Base-by-base conservation (phyloP, 2,888 invertebrate genomes). In the Cheilosia scutellata region DNA sequence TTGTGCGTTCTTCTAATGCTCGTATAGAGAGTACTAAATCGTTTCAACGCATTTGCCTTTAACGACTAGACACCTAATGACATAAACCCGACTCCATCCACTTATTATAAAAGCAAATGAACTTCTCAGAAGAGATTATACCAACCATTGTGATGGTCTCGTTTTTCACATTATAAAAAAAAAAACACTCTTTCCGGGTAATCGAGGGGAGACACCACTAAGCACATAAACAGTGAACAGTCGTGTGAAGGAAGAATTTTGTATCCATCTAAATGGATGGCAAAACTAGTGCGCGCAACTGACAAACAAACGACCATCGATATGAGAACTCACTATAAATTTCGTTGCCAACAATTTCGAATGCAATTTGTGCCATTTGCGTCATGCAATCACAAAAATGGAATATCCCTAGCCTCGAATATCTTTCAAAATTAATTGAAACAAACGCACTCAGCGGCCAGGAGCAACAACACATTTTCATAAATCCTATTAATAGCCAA, bases 401-500 rank as follows among this genome's bases (percentile, higher is more conserved):
- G 57, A 75, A 62, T 72, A 62, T 40, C 72, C 44, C 37, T 27
- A 44, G 49, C 49, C 31, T 62, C 42, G 20, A 29, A 62, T 62
- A 29, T 44, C 16, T 62, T 62, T 62, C 13, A 55, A 20, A 31
- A 42, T 13, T 11, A 53, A 55, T 55, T 68, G 68, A 53, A 53
- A 42, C 49, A 11, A 40, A 20, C 58, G 42, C 63, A 31, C 20
- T 6, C 68, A 55, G 5, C n/a, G 9, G 2, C 1, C 20, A 5
- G n/a, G 5, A 49, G 47, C 6, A 51, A 60, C 60, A 65, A 53
- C 40, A 20, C n/a, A 37, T 47, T 63, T 72, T 82, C 65, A 82
- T 74, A 83, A 78, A 83, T 83, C 51, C 47, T 83, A 78, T 55
- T 74, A 83, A 78, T 83, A 83, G 71, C 68, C 5, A 31, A 9